Evolutionary conservation across 2,797 vertebrate genomes (phyloP), one percentile per base, ranked within the genome.

Genomic region (Cyprinella venusta): DNA sequence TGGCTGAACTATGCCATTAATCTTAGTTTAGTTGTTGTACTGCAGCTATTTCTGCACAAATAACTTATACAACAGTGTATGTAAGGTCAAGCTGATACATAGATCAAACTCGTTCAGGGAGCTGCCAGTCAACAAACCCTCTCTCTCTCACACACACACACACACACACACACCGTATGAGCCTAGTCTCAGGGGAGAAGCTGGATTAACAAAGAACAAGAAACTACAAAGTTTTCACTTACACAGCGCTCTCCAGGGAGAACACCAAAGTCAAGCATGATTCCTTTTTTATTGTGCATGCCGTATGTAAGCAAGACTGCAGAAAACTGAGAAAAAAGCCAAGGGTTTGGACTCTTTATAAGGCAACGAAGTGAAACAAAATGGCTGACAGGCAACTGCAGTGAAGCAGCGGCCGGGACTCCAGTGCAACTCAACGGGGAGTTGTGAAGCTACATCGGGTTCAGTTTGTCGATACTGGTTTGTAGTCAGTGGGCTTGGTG

Each of bases 391-490:
- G 79, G 56, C 63, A 65, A 82, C 77, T 75, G 74, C 52, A 68
- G 76, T 48, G 70, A 75, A 84, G 61, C 76, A 86, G 81, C 79
- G 77, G 50, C 63, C 85, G 85, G 81, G 85, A 85, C 77, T 85
- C 61, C 78, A 80, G 33, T 13, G 45, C 75, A 87, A 79, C 79
- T 75, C 81, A 79, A 77, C 56, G n/a, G 84, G 80, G 65, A 86
- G 76, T 61, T 74, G 75, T 19, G 54, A 79, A 67, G 76, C 69
- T 86, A 82, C 30, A 84, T 85, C 79, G 54, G 70, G 86, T 82
- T 86, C 82, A 82, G 76, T 85, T 85, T 84, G 79, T 79, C 67
- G 86, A 82, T 76, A 84, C 85, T 85, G 85, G 76, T 86, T 86
- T 75, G 69, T 56, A 85, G 86, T 81, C 75, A 77, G 74, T 19